These are phyloP conservation scores for Setophaga kirtlandii DNA, from an alignment of 2,113 vertebrate genomes.

Conservation along the genomic window DNA sequence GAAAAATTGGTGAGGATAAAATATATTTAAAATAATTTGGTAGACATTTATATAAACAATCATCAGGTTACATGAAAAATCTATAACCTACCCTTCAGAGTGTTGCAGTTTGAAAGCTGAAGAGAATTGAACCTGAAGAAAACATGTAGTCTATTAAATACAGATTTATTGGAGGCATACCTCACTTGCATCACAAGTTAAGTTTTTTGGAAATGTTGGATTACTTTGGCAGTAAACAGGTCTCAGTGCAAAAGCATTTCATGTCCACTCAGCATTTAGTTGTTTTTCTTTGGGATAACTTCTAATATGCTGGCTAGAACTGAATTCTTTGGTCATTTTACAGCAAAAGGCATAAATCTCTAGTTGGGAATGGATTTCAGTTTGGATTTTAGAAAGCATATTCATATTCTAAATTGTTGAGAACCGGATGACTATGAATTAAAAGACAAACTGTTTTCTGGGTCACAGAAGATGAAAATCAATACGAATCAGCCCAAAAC, in stretches of 20 bases:
- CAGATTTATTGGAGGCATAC: neutral
- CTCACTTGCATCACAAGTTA: neutral
- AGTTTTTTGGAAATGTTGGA: neutral
- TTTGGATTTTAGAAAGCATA: neutral
- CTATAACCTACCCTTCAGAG: neutral
- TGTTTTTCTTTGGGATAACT: neutral
- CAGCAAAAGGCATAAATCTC: neutral
- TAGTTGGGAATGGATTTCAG: neutral
- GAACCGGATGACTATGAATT: neutral
- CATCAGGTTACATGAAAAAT: neutral
- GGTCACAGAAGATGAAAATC: neutral
- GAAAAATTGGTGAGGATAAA: neutral
- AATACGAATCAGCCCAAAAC: neutral
- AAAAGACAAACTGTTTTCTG: neutral
- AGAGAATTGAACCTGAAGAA: neutral
- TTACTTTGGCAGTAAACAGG: conserved; percentile 12
- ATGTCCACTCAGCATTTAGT: neutral
- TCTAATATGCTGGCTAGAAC: neutral
- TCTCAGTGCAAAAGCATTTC: neutral
- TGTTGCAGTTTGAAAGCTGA: neutral
- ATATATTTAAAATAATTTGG: neutral
- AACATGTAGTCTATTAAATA: neutral
- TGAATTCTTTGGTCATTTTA: neutral
- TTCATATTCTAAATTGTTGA: neutral
- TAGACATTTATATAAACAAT: neutral